Conservation (phyloP, 1,140 invertebrate genomes). For the Lycorma delicatula region DNA sequence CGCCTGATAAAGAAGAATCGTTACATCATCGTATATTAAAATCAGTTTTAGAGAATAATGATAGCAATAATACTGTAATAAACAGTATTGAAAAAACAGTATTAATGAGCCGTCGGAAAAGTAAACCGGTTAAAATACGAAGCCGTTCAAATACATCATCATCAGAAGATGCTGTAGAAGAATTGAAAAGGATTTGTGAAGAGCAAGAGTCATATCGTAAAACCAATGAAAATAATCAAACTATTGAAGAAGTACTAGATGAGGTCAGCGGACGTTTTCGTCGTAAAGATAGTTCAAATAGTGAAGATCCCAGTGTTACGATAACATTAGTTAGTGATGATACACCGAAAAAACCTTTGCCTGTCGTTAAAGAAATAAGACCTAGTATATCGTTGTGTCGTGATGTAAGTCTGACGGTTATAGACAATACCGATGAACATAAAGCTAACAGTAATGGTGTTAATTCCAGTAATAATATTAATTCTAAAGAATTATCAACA, state of each 20-base stretch:
- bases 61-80: no score
- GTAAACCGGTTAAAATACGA: constrained; percentile 4
- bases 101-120: constrained; percentile 10
- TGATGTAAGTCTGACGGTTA: constrained; percentile 21
- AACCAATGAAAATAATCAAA: not conserved
- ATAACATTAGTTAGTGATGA: constrained; percentile 6
- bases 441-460: no score
- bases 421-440: constrained; percentile 3
- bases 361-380: constrained; percentile 8
- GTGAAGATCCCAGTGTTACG: not conserved
- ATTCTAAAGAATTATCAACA: not conserved
- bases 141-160: constrained; percentile 5
- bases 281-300: not conserved
- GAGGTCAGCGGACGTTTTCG: constrained; percentile 9
- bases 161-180: not conserved
- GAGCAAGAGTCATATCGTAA: not conserved
- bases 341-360: not conserved
- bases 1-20: no score
- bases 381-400: constrained; percentile 19
- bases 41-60: not conserved
- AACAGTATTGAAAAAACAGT: no score
- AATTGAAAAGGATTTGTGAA: not conserved
- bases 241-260: constrained; percentile 1
- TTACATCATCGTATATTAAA: not conserved
- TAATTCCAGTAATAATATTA: no score